These are phyloP conservation scores for Heterohyrax brucei DNA, from an alignment of 2,797 vertebrate genomes.

Conservation along the genomic window DNA sequence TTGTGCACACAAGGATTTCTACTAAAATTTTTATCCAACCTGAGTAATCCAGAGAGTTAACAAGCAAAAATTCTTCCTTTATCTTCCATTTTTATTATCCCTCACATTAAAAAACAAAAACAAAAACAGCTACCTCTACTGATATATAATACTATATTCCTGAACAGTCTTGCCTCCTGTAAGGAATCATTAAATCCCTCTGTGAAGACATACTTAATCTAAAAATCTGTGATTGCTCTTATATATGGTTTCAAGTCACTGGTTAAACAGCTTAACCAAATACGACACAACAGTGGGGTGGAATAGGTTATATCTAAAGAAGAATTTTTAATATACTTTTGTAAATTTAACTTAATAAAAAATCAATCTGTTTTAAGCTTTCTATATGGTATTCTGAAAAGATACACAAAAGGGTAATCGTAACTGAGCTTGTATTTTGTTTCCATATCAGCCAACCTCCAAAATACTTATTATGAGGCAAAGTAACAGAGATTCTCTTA, in stretches of 20 bases:
- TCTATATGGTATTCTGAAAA: neutral
- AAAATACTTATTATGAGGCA: neutral
- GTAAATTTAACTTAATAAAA: neutral
- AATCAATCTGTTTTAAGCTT: neutral
- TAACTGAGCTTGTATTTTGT: neutral
- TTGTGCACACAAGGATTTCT: neutral
- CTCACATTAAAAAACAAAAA: neutral
- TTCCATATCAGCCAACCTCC: neutral
- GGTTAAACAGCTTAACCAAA: neutral
- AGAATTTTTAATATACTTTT: neutral
- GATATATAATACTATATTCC: neutral
- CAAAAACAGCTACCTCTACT: neutral
- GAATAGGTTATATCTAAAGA: neutral
- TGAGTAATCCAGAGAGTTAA: neutral
- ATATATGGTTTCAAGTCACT: neutral
- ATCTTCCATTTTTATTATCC: neutral
- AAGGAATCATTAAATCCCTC: neutral
- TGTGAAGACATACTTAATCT: neutral
- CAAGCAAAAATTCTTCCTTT: neutral
- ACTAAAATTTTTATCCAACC: neutral
- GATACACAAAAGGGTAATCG: neutral
- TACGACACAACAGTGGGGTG: rapidly evolving
- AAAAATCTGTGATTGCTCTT: neutral
- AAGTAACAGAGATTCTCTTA: neutral
- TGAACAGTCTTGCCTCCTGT: neutral